A percentile compares a stretch with the other conserved stretches of the same genome.
Conservation (phyloP, 1,140 invertebrate species). For the Cherax destructor region DNA sequence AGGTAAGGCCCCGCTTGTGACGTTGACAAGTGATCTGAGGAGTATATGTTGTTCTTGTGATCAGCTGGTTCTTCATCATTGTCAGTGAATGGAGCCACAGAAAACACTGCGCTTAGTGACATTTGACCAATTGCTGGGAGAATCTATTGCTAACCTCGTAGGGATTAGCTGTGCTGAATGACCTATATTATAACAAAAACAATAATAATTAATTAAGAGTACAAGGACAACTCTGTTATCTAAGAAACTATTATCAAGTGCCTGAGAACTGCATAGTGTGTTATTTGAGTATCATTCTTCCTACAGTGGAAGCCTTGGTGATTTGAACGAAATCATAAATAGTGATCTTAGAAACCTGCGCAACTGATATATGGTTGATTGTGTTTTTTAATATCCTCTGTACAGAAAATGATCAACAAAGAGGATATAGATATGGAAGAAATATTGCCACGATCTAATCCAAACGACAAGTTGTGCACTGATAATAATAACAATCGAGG, state of each 20-base stretch:
- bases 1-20: not conserved
- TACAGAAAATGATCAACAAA: slow-evolving; percentile 32
- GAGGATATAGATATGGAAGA: slow-evolving; percentile 20
- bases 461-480: slow-evolving; percentile 1
- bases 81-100: not conserved
- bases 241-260: not conserved
- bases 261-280: not conserved
- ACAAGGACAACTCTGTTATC: not conserved
- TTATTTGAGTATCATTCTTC: not conserved
- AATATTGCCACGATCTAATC: not conserved
- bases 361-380: not conserved
- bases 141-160: too few relatives aligned
- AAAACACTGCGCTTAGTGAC: not conserved
- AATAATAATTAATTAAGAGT: too few relatives aligned
- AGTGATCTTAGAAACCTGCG: not conserved
- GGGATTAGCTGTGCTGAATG: not conserved
- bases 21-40: slow-evolving; percentile 24
- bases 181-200: not conserved
- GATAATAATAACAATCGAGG: not conserved
- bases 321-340: not conserved
- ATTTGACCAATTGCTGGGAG: not conserved
- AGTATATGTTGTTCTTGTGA: slow-evolving; percentile 6
- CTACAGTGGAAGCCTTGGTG: not conserved
- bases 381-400: not conserved
- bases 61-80: not conserved